Base-by-base conservation (phyloP, 2,113 vertebrate genomes). In the Otocyon megalotis region DNA sequence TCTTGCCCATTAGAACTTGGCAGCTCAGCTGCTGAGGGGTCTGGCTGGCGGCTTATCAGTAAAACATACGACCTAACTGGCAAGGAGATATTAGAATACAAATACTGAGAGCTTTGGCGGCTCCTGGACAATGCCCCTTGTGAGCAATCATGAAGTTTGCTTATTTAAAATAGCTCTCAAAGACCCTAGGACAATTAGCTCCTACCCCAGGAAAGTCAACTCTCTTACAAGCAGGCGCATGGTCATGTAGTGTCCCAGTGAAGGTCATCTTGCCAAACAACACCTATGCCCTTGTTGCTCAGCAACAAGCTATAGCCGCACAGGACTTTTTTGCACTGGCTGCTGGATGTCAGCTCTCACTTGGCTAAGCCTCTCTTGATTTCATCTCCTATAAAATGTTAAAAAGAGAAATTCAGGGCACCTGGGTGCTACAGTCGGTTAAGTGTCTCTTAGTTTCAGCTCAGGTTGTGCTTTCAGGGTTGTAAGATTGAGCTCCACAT, bases 401-500 rank as follows among this genome's bases (percentile, higher is more conserved):
- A 77, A 30, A 50, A 50, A 28, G 74, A 77, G 43, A 77, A 76
- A 30, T 77, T 43, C 74, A 77, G 67, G 32, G 32, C 35, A 3
- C 17, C 67, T 69, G 32, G 65, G 32, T 20, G 67, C 32, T 17
- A 19, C 32, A 16, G 7, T 69, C 67, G 19, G 12, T 65, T 30
- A 65, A 69, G 32, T 35, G 32, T 69, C 16, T 4, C 9, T n/a
- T 69, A 19, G 67, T 35, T 69, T 35, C 32, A 2, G 8, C 16
- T 19, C 67, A 67, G 30, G 65, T 16, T 7, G 5, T n/a, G 30
- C 16, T 67, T 32, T 67, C 32, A 35, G 67, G 32, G 17, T 69
- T 16, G 32, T n/a, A 8, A n/a, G 8, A 69, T 19, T 1, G 32
- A 69, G 8, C 32, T n/a, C 8, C 1, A n/a, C 19, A 3, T 1